Conservation (phyloP, 2,797 vertebrate species). For the Corythornis leucogaster region DNA sequence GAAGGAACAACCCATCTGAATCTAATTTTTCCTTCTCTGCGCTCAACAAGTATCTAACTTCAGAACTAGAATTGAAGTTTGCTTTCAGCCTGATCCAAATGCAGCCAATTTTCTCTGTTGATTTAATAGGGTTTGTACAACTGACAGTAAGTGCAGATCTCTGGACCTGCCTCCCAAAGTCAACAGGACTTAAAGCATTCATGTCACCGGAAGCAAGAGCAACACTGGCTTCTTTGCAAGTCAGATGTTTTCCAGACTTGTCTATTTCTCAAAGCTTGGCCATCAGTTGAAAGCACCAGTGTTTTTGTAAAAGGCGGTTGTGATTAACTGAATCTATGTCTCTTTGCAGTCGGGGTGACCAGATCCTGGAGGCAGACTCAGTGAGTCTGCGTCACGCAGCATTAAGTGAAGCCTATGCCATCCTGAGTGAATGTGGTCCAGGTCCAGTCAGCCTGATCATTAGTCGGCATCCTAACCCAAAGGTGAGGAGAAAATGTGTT, state of each 20-base stretch:
- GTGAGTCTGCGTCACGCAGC: conserved; percentile 91
- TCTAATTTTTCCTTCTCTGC: neutral
- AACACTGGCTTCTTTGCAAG: neutral
- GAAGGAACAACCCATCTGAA: conserved; percentile 29
- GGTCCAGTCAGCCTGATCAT: conserved; percentile 94
- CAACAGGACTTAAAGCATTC: neutral
- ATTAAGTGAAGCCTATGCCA: conserved; percentile 92
- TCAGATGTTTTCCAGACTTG: neutral
- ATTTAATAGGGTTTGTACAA: neutral
- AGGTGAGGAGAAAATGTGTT: conserved; percentile 76
- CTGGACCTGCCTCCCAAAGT: neutral
- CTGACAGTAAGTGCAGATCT: neutral
- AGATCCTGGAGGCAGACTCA: conserved; percentile 94
- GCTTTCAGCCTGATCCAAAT: neutral
- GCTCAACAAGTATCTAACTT: neutral
- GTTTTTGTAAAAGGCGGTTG: neutral
- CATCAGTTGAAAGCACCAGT: neutral
- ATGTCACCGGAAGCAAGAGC: neutral
- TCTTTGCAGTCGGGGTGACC: conserved; percentile 89
- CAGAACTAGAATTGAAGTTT: neutral
- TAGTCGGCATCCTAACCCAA: conserved; percentile 93
- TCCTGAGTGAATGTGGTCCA: conserved; percentile 93
- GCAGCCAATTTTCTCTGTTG: neutral
- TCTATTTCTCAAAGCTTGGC: neutral
- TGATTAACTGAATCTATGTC: neutral